Conservation (phyloP, 64 coral and sea anemone species). For the Montipora capricornis region DNA sequence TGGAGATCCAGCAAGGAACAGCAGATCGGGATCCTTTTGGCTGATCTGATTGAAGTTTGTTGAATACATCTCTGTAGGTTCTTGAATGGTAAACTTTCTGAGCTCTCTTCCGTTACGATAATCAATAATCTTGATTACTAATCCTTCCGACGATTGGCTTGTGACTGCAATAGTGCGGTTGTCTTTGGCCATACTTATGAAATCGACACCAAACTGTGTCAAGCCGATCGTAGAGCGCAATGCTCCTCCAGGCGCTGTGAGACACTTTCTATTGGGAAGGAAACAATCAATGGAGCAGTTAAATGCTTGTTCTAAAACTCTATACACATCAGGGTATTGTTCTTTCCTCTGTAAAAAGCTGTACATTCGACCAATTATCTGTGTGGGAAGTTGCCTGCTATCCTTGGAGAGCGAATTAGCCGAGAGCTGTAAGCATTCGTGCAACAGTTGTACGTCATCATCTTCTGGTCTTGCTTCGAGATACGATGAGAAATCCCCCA, state of each 20-base stretch:
- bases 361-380: slow-evolving; percentile 92
- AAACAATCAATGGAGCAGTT: slow-evolving; percentile 81
- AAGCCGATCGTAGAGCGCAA: slow-evolving; percentile 81
- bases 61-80: slow-evolving; percentile 61
- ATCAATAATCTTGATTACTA: slow-evolving; percentile 79
- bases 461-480: slow-evolving; percentile 65
- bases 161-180: slow-evolving; percentile 85
- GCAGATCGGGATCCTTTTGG: slow-evolving; percentile 36
- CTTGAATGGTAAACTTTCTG: slow-evolving; percentile 81
- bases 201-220: slow-evolving; percentile 39
- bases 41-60: slow-evolving; percentile 75
- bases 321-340: slow-evolving; percentile 72
- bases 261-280: slow-evolving; percentile 85
- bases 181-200: slow-evolving; percentile 85
- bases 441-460: slow-evolving; percentile 79
- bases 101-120: slow-evolving; percentile 73
- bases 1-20: slow-evolving; percentile 78
- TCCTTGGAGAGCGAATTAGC: slow-evolving; percentile 78
- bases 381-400: slow-evolving; percentile 87
- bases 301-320: slow-evolving; percentile 79
- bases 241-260: slow-evolving; percentile 91
- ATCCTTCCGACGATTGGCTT: slow-evolving; percentile 23
- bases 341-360: slow-evolving; percentile 82
- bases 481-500: slow-evolving; percentile 83
- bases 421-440: slow-evolving; percentile 88